phyloP scores from a whole-genome alignment of 92 coral and sea anemone genomes.

The Epizoanthus scotinus region DNA sequence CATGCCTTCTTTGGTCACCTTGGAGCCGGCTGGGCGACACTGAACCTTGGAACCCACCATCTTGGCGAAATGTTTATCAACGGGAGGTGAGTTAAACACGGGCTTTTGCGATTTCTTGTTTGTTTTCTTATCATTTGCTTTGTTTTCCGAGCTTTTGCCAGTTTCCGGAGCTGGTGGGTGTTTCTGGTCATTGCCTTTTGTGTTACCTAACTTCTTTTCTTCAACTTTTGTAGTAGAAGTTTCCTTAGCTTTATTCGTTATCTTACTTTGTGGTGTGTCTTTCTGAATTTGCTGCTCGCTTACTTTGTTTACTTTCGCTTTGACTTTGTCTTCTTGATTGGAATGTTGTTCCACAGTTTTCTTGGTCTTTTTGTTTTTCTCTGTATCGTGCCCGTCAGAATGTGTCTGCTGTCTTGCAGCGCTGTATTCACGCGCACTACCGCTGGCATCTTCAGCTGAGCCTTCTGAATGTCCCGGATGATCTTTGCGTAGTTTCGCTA shows the following conservation, averaged over 20 bases:
- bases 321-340: not conserved
- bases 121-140: conserved; percentile 20
- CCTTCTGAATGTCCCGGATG: conserved; percentile 36
- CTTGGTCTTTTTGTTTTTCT: not conserved
- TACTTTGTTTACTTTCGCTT: not conserved
- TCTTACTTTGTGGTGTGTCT: not conserved
- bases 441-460: conserved; percentile 37
- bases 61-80: conserved; percentile 63
- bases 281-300: not conserved
- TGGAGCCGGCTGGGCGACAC: conserved; percentile 77
- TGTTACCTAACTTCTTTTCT: not conserved
- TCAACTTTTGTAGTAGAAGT: not conserved
- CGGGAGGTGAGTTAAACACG: conserved; percentile 8
- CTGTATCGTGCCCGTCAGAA: not conserved
- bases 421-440: conserved; percentile 6
- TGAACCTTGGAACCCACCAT: conserved; percentile 74
- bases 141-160: not conserved
- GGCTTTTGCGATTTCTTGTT: not conserved
- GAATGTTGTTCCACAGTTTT: not conserved
- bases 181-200: conserved; percentile 27
- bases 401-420: not conserved
- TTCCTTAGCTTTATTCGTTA: not conserved
- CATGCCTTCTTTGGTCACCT: conserved; percentile 56
- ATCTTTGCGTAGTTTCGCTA: conserved; percentile 7
- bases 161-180: not conserved